phyloP scores from a whole-genome alignment of 2,888 invertebrate genomes.

The Syritta pipiens region DNA sequence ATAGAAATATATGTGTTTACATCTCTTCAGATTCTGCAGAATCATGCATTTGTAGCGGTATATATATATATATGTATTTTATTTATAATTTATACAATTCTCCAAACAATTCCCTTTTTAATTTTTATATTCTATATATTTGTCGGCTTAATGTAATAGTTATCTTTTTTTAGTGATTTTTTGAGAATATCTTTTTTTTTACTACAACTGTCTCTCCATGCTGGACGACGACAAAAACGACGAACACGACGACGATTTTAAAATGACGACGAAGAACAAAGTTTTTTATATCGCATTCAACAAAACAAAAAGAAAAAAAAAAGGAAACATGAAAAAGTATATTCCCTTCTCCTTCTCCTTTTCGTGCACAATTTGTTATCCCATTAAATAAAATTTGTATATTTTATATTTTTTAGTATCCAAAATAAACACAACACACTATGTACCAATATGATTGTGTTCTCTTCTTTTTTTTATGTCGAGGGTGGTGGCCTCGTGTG shows the following conservation, averaged over 20 bases:
- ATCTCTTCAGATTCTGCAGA: constrained; percentile 50
- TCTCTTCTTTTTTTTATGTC: background rate
- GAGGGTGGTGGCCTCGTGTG: background rate
- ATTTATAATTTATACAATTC: constrained; percentile 63
- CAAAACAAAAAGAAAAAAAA: constrained; percentile 3
- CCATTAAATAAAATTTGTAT: constrained; percentile 68
- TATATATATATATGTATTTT: constrained; percentile 58
- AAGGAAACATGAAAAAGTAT: constrained; percentile 7
- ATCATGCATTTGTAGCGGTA: constrained; percentile 66
- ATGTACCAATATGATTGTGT: constrained; percentile 53
- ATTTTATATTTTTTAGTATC: constrained; percentile 70
- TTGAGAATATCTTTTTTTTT: constrained; percentile 31
- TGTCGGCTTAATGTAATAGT: constrained; percentile 66
- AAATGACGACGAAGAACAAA: constrained; percentile 53
- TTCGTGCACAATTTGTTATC: constrained; percentile 65
- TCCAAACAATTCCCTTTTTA: constrained; percentile 42
- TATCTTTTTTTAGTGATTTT: constrained; percentile 51
- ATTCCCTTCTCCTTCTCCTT: constrained; percentile 36
- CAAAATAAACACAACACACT: constrained; percentile 69
- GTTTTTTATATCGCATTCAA: constrained; percentile 60
- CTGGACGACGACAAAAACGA: constrained; percentile 44
- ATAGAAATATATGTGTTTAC: constrained; percentile 50
- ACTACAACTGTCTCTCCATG: constrained; percentile 30
- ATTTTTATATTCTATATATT: constrained; percentile 38
- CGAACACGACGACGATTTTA: constrained; percentile 58